Percentiles rank a stretch among this genome's conserved stretches.
Evolutionary conservation across 1,140 invertebrate genomes (phyloP).

Genomic region (honey bee (Apis mellifera)): Amel_HAv3.1 CM009941.2:14581501-14582000

Average conservation of each 20-base stretch:
- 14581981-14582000: no score
- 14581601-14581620: not conserved
- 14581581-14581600: conserved; percentile 28
- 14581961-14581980: no score
- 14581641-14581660: conserved; percentile 11
- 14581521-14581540: conserved; percentile 2
- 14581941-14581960: no score
- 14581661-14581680: conserved; percentile 14
- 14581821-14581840: not conserved
- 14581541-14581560: conserved; percentile 1
- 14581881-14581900: not conserved
- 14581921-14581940: no score
- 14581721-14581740: conserved; percentile 5
- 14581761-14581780: not conserved
- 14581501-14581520: not conserved
- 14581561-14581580: conserved; percentile 6
- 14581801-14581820: not conserved
- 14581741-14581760: not conserved
- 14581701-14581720: not conserved
- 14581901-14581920: no score
- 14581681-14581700: not conserved
- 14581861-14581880: not conserved
- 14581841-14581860: not conserved
- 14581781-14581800: not conserved
- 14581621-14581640: conserved; percentile 34